Conservation (phyloP, 1,140 invertebrate species). For the Drosophila littoralis region DNA sequence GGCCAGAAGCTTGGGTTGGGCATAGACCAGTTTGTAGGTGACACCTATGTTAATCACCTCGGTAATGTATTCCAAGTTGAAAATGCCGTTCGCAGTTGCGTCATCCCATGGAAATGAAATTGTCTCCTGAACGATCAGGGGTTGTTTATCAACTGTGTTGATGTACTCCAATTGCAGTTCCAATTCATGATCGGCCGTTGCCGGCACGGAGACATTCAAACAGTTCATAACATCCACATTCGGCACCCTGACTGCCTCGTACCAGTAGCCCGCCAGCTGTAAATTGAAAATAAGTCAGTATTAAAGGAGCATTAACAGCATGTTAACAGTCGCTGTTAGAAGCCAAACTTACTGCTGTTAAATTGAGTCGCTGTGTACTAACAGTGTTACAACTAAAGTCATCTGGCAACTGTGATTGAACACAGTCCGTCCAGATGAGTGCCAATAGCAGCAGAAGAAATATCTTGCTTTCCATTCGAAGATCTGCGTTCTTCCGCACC, state of each 20-base stretch:
- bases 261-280: conserved; percentile 55
- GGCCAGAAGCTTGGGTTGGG: conserved; percentile 6
- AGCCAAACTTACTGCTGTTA: conserved; percentile 35
- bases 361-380: not conserved
- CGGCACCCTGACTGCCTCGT: conserved; percentile 47
- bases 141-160: conserved; percentile 22
- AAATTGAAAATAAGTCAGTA: no score
- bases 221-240: conserved; percentile 44
- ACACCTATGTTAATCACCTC: not conserved
- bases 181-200: not conserved
- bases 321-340: not conserved
- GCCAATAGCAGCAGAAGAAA: not conserved
- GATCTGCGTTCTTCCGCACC: conserved; percentile 12
- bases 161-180: conserved; percentile 48
- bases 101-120: conserved; percentile 44
- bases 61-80: conserved; percentile 26
- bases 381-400: conserved; percentile 18
- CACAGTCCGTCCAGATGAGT: conserved; percentile 1
- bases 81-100: conserved; percentile 29
- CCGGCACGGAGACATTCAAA: conserved; percentile 56
- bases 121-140: conserved; percentile 17
- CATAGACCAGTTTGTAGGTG: conserved; percentile 47
- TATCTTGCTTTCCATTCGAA: conserved; percentile 15
- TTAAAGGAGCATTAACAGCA: not conserved
- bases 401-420: not conserved